phyloP scores from a whole-genome alignment of 2,888 invertebrate genomes.

The Lottia gigantea region DNA sequence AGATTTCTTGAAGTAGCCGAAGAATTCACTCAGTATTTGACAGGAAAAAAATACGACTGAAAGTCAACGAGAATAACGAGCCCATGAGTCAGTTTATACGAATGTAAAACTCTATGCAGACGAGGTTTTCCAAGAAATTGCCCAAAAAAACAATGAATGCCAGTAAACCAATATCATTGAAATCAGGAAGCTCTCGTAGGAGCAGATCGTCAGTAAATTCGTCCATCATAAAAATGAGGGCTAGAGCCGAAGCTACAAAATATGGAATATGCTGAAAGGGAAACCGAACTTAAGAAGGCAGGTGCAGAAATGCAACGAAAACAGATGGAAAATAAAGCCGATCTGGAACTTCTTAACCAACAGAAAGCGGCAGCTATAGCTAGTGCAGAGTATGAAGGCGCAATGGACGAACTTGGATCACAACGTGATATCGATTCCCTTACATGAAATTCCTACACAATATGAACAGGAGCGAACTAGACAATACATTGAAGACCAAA shows the following conservation, averaged over 20 bases:
- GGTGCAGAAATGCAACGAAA: constrained; percentile 8
- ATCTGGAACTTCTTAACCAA: constrained; percentile 11
- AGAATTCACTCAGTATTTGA: constrained; percentile 3
- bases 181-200: background rate
- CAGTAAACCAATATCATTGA: background rate
- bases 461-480: background rate
- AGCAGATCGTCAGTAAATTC: background rate
- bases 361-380: constrained; percentile 18
- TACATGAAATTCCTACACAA: background rate
- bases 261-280: constrained; percentile 10
- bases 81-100: background rate
- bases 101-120: background rate
- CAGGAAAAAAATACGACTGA: background rate
- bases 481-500: background rate
- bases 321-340: constrained; percentile 11
- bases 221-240: background rate
- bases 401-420: background rate
- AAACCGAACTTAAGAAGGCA: constrained; percentile 12
- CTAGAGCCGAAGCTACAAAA: constrained; percentile 16
- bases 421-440: background rate
- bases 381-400: constrained; percentile 16
- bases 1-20: background rate
- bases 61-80: background rate
- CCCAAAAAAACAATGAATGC: background rate
- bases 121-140: background rate